phyloP scores from a whole-genome alignment of 2,797 vertebrate genomes.

The Microctenopoma lineatum region DNA sequence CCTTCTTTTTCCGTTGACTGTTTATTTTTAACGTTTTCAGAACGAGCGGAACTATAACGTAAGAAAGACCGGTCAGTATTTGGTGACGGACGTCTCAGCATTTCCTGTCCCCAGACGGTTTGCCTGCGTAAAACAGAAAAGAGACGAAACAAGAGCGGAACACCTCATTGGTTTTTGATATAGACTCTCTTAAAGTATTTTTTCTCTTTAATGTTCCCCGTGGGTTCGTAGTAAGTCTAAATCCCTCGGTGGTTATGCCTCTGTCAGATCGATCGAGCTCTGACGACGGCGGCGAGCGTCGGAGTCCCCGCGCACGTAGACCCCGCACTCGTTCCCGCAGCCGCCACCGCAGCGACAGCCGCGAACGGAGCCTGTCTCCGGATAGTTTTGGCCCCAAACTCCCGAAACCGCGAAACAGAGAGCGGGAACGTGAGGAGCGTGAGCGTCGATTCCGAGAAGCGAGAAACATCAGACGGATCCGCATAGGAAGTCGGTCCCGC shows the following conservation, averaged over 20 bases:
- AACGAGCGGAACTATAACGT: constrained; percentile 25
- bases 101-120: constrained; percentile 57
- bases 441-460: constrained; percentile 72
- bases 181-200: fast-evolving
- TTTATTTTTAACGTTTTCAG: too few species aligned
- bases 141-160: neutral
- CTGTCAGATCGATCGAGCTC: constrained; percentile 66
- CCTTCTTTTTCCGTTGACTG: too few species aligned
- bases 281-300: constrained; percentile 40
- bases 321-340: constrained; percentile 75
- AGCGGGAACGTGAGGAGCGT: constrained; percentile 76
- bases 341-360: constrained; percentile 67
- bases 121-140: neutral
- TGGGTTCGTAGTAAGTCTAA: neutral
- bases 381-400: constrained; percentile 79
- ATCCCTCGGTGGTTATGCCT: constrained; percentile 61
- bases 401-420: constrained; percentile 69
- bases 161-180: fast-evolving
- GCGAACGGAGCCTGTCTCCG: constrained; percentile 73
- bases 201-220: fast-evolving
- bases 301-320: constrained; percentile 73
- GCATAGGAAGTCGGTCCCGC: constrained; percentile 64
- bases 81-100: constrained; percentile 13
- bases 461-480: constrained; percentile 75
- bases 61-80: neutral